These are phyloP conservation scores for Bradysia coprophila DNA, from an alignment of 1,140 invertebrate species.

Conservation along the genomic window DNA sequence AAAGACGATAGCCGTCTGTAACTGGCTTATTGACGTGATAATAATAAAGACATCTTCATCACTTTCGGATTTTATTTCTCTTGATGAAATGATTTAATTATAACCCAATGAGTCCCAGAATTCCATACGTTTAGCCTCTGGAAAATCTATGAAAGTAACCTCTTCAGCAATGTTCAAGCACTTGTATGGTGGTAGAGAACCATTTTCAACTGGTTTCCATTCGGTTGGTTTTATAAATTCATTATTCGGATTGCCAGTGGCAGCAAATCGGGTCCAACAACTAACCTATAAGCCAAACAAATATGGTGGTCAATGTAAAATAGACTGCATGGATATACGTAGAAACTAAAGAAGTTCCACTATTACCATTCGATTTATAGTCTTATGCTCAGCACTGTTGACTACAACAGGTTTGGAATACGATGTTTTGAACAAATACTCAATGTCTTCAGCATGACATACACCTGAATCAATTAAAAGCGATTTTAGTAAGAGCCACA, in stretches of 20 bases:
- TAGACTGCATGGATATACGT: too few species aligned
- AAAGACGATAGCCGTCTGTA: too few species aligned
- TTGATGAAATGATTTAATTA: too few species aligned
- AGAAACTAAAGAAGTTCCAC: too few species aligned
- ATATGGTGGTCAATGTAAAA: too few species aligned
- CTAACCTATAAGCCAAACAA: too few species aligned
- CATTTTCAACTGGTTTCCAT: not conserved
- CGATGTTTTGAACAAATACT: slow-evolving; percentile 35
- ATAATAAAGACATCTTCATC: too few species aligned
- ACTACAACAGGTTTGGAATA: slow-evolving; percentile 22
- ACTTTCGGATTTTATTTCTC: too few species aligned
- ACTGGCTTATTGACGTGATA: too few species aligned
- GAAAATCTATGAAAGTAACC: slow-evolving; percentile 16
- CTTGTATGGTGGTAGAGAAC: slow-evolving; percentile 12
- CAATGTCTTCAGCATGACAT: slow-evolving; percentile 40
- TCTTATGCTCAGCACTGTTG: slow-evolving; percentile 12
- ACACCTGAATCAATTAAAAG: slow-evolving; percentile 31
- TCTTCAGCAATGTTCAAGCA: slow-evolving; percentile 23
- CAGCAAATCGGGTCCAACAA: slow-evolving; percentile 24
- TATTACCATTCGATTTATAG: slow-evolving; percentile 25
- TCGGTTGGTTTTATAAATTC: slow-evolving; percentile 12
- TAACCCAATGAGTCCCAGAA: too few species aligned
- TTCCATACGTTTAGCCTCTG: slow-evolving; percentile 20
- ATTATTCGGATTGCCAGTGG: slow-evolving; percentile 21
- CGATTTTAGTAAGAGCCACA: too few species aligned